Conservation (phyloP, 2,797 vertebrate species). For the Rhynchotus rufescens region DNA sequence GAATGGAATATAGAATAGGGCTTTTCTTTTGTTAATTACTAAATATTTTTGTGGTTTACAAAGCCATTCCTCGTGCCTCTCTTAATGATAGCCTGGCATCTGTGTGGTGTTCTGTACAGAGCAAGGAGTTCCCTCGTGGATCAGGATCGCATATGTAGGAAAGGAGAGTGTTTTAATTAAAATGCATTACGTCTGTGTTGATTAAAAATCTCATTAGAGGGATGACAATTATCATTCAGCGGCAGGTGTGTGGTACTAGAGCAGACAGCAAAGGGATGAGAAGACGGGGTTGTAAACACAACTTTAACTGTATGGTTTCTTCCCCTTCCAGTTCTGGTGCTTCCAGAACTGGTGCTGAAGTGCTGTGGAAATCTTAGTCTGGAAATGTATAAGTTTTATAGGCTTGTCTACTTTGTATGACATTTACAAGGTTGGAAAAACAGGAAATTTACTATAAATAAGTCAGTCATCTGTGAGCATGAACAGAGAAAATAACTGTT, state of each 20-base stretch:
- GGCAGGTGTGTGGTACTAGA: neutral
- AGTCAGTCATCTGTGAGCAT: neutral
- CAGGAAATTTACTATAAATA: slow-evolving; percentile 41
- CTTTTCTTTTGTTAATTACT: neutral
- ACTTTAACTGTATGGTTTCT: neutral
- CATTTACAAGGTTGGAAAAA: slow-evolving; percentile 41
- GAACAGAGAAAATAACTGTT: neutral
- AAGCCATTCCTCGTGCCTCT: neutral
- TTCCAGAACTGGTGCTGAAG: neutral
- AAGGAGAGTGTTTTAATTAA: slow-evolving; percentile 45
- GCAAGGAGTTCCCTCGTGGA: neutral
- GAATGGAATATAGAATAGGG: neutral
- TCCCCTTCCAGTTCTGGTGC: neutral
- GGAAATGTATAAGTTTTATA: slow-evolving; percentile 4
- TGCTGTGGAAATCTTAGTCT: neutral
- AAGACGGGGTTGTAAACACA: neutral
- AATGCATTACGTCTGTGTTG: neutral
- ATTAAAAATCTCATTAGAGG: slow-evolving; percentile 35
- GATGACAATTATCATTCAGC: neutral
- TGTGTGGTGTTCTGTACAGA: fast-evolving
- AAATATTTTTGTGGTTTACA: neutral
- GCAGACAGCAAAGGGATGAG: neutral
- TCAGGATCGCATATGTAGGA: neutral
- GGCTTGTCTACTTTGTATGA: slow-evolving; percentile 9
- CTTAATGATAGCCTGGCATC: neutral